Conservation (phyloP, 2,888 invertebrate genomes). For the Oegoconia quadripuncta region DNA sequence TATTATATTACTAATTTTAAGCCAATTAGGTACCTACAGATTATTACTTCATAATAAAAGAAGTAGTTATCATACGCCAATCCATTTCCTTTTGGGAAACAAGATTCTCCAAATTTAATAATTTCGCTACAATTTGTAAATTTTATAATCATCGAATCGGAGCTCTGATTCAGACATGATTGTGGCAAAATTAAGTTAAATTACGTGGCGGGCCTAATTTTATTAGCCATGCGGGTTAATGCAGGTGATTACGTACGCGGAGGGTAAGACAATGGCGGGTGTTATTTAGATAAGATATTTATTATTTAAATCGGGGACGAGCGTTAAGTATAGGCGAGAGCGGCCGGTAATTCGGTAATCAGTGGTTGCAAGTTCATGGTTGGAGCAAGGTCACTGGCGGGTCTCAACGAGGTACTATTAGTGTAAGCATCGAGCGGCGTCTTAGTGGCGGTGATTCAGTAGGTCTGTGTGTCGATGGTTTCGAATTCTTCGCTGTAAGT, state of each 20-base stretch:
- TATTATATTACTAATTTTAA: no score
- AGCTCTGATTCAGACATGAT: constrained; percentile 56
- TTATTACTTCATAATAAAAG: no score
- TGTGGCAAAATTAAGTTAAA: constrained; percentile 69
- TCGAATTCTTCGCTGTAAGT: no score
- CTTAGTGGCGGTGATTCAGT: constrained; percentile 22
- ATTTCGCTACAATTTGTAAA: constrained; percentile 38
- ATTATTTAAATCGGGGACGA: constrained; percentile 71
- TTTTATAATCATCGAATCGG: constrained; percentile 43
- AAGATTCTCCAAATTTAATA: constrained; percentile 42
- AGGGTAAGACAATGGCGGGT: constrained; percentile 65
- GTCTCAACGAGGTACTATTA: constrained; percentile 55
- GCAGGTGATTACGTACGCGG: constrained; percentile 61
- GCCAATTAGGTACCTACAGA: no score
- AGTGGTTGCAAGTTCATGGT: constrained; percentile 59
- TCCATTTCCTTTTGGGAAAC: no score
- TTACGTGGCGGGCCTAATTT: constrained; percentile 66
- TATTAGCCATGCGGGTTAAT: constrained; percentile 73
- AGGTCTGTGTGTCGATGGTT: constrained; percentile 14
- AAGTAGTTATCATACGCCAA: no score
- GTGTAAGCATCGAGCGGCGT: constrained; percentile 40
- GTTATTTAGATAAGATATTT: constrained; percentile 77
- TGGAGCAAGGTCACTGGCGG: constrained; percentile 61
- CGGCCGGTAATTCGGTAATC: constrained; percentile 74
- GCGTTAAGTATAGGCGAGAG: constrained; percentile 70